Evolutionary conservation across 2,113 vertebrate genomes (phyloP).

Genomic region (Neotoma lepida): DNA sequence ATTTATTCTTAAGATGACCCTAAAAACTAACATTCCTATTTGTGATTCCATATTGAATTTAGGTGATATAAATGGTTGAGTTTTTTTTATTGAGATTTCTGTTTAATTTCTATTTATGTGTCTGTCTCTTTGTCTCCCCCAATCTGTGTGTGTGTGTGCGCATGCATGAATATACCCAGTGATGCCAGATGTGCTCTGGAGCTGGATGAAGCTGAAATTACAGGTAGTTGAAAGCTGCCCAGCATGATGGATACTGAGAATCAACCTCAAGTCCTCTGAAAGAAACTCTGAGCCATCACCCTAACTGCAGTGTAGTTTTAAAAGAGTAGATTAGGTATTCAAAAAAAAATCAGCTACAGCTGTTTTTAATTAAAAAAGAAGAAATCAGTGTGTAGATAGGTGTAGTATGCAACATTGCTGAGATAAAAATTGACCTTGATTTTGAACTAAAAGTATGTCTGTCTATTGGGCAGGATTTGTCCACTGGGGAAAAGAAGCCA

Average conservation of each 20-base stretch:
- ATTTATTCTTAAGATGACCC: background rate
- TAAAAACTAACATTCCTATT: background rate
- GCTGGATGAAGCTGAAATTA: background rate
- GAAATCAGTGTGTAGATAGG: background rate
- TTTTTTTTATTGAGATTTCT: background rate
- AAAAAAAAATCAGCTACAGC: background rate
- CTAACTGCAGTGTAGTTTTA: background rate
- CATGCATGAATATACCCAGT: background rate
- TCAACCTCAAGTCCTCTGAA: background rate
- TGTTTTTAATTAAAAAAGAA: background rate
- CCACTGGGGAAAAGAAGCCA: background rate
- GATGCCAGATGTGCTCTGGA: background rate
- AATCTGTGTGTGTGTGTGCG: background rate
- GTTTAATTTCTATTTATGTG: background rate
- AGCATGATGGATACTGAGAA: too few relatives aligned
- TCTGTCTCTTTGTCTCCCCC: background rate
- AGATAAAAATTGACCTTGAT: background rate
- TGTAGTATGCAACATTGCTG: background rate
- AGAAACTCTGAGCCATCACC: background rate
- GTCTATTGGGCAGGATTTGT: background rate
- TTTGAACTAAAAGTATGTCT: background rate
- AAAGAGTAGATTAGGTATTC: background rate
- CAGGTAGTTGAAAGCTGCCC: background rate
- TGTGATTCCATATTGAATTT: background rate
- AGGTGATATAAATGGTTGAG: background rate